Base-by-base conservation (phyloP, 1,140 invertebrate species). In the Campodea augens region DNA sequence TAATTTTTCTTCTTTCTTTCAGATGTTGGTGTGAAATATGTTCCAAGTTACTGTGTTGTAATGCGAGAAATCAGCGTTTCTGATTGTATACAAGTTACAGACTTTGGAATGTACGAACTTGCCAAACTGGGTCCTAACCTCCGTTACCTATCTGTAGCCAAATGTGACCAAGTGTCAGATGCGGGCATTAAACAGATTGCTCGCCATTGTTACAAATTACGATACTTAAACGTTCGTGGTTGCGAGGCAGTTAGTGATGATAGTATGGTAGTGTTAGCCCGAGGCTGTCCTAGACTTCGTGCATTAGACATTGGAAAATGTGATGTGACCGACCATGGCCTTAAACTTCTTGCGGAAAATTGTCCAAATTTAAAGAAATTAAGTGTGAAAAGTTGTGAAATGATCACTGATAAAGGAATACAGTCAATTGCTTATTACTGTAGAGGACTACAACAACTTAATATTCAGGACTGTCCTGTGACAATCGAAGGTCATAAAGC, bases 241-340 rank as follows among this genome's bases (percentile, higher is more conserved):
- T 92, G 87, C 58, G 87, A 91, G 52, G 87, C 85, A 1, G 75
- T 93, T 1, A 88, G 85, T 23, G 88, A 95, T 57, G 83, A 84
- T 55, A 82, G 82, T 1, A 76, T 89, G 45, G 78, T 82, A 38
- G 78, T 82, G 1, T 61, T 92, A 27, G 84, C 85, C 0, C 67
- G 78, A 37, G 81, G 77, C 13, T 91, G 87, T 59, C 80, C 82
- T 0, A 66, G 86, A 38, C 63, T 92, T 23, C 63, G 85, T 23
- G 87, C 87, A 1, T 61, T 91, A 0, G 88, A 92, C 56, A 75
- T 91, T 32, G 88, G 88, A 5, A 91, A 91, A 57, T 91, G 87
- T 65, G 87, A 91, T 62, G 78, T 92, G 0, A 88, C 84, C 25
- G 86, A 92, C 60, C 72, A 78, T 1, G 86, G 86, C 0, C 67